phyloP scores from a whole-genome alignment of 1,140 invertebrate species.

The Zelostemma sp. region DNA sequence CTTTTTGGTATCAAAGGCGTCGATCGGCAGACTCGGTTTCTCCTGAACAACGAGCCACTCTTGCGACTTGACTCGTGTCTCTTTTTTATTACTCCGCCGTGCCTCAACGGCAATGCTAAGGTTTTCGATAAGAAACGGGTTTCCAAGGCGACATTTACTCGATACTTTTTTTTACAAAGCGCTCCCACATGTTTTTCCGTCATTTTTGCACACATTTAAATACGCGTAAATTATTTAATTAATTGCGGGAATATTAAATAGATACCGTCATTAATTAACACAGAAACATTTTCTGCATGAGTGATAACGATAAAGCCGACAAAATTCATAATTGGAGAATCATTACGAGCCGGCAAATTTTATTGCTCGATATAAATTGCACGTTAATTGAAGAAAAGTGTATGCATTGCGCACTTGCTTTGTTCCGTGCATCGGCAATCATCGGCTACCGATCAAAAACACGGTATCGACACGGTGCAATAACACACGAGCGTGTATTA shows the following conservation, averaged over 20 bases:
- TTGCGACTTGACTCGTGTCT: slow-evolving; percentile 24
- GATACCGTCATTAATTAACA: slow-evolving; percentile 41
- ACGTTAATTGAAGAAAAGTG: too few species aligned
- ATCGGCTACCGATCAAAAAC: neutral
- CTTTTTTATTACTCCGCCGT: slow-evolving; percentile 18
- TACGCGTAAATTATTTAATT: slow-evolving; percentile 36
- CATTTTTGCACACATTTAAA: slow-evolving; percentile 13
- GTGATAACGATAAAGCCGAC: slow-evolving; percentile 17
- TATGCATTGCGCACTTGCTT: neutral
- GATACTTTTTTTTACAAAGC: neutral
- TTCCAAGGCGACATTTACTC: slow-evolving; percentile 22
- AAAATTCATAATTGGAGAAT: too few species aligned
- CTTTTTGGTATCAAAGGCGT: slow-evolving; percentile 33
- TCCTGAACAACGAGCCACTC: slow-evolving; percentile 23
- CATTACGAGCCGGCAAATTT: too few species aligned
- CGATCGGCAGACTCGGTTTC: slow-evolving; percentile 42
- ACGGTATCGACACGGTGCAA: neutral
- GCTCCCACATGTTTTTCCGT: neutral
- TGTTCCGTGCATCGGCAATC: neutral
- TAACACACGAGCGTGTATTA: neutral
- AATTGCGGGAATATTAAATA: slow-evolving; percentile 34
- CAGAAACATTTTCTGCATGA: slow-evolving; percentile 2
- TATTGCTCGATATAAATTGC: too few species aligned
- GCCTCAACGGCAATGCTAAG: slow-evolving; percentile 23
- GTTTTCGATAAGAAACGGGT: slow-evolving; percentile 53